Percentiles rank a stretch among this genome's conserved stretches.
phyloP scores from a whole-genome alignment of 2,888 invertebrate species.

The Ennomos erosarius region DNA sequence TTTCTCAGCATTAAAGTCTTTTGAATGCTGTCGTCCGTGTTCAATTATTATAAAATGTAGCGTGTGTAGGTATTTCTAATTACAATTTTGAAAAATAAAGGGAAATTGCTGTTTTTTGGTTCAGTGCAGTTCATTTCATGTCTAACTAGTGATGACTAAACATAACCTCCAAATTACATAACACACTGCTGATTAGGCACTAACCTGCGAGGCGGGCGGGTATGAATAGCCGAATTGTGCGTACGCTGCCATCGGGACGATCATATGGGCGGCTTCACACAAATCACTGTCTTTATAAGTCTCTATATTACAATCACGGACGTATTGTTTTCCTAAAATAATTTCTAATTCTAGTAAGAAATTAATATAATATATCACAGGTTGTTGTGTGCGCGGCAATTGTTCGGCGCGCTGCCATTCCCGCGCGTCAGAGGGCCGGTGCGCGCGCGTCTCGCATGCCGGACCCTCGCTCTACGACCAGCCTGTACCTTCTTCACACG shows the following conservation, averaged over 20 bases:
- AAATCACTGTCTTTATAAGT: constrained; percentile 82
- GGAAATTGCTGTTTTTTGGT: too few relatives aligned
- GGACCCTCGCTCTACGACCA: constrained; percentile 63
- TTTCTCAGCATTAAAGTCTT: too few relatives aligned
- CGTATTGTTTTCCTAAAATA: constrained; percentile 66
- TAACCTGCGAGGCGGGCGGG: constrained; percentile 96
- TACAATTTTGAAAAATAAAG: too few relatives aligned
- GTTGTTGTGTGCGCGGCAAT: constrained; percentile 75
- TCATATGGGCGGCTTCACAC: constrained; percentile 84
- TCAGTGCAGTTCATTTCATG: too few relatives aligned
- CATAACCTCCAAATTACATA: constrained; percentile 13
- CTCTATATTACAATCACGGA: constrained; percentile 69
- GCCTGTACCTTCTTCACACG: constrained; percentile 74
- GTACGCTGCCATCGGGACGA: constrained; percentile 90
- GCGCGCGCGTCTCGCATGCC: constrained; percentile 77
- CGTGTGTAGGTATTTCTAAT: too few relatives aligned
- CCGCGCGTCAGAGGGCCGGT: constrained; percentile 75
- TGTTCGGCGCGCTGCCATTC: constrained; percentile 80
- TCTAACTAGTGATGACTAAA: background rate
- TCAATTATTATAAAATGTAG: too few relatives aligned
- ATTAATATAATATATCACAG: constrained; percentile 78
- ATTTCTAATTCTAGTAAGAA: constrained; percentile 61
- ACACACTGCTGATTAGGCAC: constrained; percentile 46
- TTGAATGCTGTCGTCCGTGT: too few relatives aligned
- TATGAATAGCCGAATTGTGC: constrained; percentile 97